These are phyloP conservation scores for Lithophane semibrunnea DNA, from an alignment of 2,888 invertebrate species.

Conservation along the genomic window DNA sequence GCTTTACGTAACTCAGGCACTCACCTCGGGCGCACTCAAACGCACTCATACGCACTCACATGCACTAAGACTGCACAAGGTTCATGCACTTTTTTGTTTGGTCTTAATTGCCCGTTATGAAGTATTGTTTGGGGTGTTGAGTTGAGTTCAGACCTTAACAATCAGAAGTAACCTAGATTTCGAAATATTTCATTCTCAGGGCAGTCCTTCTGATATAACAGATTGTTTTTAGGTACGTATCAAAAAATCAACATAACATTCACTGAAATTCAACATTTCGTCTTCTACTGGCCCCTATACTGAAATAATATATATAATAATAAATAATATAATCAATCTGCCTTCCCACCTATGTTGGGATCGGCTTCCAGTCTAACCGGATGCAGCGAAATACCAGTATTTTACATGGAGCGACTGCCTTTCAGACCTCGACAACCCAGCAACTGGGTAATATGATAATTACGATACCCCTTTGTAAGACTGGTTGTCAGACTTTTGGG, in stretches of 20 bases:
- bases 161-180: constrained; percentile 41
- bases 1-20: constrained; percentile 73
- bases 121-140: constrained; percentile 48
- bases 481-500: too few species aligned
- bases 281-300: background rate
- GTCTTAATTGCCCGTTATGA: constrained; percentile 47
- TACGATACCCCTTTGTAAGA: too few species aligned
- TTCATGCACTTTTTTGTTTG: constrained; percentile 55
- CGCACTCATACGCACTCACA: constrained; percentile 42
- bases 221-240: background rate
- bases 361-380: too few species aligned
- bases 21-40: constrained; percentile 67
- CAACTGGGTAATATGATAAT: too few species aligned
- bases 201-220: background rate
- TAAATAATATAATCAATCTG: too few species aligned
- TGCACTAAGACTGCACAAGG: constrained; percentile 28
- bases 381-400: too few species aligned
- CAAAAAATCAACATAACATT: background rate
- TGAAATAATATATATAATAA: too few species aligned
- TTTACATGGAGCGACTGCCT: too few species aligned
- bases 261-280: background rate
- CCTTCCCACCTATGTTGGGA: too few species aligned
- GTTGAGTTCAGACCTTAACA: constrained; percentile 20
- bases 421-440: too few species aligned
- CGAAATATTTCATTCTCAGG: constrained; percentile 2